These are phyloP conservation scores for Sphecodes monilicornis DNA, from an alignment of 2,888 invertebrate species.

Conservation along the genomic window DNA sequence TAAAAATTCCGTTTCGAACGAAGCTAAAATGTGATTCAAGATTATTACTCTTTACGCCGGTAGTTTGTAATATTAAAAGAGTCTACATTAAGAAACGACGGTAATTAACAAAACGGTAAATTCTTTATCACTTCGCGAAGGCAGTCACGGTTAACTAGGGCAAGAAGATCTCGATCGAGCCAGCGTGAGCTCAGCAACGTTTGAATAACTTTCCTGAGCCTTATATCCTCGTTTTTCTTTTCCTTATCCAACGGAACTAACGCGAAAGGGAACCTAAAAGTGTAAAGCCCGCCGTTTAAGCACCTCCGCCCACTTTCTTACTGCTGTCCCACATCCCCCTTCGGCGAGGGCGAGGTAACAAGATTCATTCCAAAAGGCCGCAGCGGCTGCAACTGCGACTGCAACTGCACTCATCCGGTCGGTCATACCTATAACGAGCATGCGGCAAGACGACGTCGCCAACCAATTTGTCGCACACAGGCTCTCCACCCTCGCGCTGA, in stretches of 20 bases:
- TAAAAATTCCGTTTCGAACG: background rate
- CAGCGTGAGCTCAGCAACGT: slow-evolving; percentile 22
- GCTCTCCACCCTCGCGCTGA: slow-evolving; percentile 41
- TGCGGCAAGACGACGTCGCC: slow-evolving; percentile 51
- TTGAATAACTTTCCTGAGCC: slow-evolving; percentile 10
- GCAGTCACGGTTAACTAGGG: background rate
- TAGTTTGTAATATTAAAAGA: background rate
- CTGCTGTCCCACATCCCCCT: slow-evolving; percentile 8
- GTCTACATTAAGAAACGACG: background rate
- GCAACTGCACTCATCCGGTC: slow-evolving; percentile 41
- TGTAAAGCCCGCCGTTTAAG: slow-evolving; percentile 43
- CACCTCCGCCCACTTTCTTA: slow-evolving; percentile 30
- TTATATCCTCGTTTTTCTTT: background rate
- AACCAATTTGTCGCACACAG: slow-evolving; percentile 60
- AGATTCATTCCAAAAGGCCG: slow-evolving; percentile 59
- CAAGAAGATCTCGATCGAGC: background rate
- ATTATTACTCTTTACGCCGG: background rate
- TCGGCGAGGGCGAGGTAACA: slow-evolving; percentile 52
- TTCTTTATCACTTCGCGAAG: slow-evolving; percentile 4
- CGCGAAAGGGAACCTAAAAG: slow-evolving; percentile 26
- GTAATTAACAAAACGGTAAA: background rate
- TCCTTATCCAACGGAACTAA: background rate
- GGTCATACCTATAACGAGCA: slow-evolving; percentile 60
- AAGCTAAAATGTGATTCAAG: background rate
- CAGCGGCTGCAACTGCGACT: slow-evolving; percentile 42